Base-by-base conservation (phyloP, 2,888 invertebrate genomes). In the Yponomeuta cagnagella region DNA sequence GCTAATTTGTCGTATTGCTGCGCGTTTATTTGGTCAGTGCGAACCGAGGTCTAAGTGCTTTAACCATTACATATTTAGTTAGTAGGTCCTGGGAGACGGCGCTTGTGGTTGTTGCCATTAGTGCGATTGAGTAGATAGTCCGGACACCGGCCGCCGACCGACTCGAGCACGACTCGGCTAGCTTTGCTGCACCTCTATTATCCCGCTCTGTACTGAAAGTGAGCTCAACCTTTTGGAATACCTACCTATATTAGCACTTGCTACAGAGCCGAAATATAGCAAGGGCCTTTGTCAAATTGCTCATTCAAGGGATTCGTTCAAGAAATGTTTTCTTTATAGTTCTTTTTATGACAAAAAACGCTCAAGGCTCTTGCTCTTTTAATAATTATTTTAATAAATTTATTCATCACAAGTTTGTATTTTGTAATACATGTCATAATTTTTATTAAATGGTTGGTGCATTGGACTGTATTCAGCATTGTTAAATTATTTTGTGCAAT, bases 21-120 rank as follows among this genome's bases (percentile, higher is more conserved):
- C 73, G 78, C 77, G 80, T 81, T 82, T 79, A 77, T 80, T 78
- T 79, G 84, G 87, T 83, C 83, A 84, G 81, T 84, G 77, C 77
- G 77, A 80, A 80, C 76, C 75, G 76, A 77, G 75, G 79, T 78
- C 79, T 85, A 84, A 83, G 85, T 85, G 82, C 77, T 82, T 80
- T 78, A 82, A 84, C 85, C 87, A 88, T 89, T 88, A 88, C 82
- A 86, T 87, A 89, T 90, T 88, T 87, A 88, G 87, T 86, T 84
- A 84, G 87, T 82, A 80, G 48, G 84, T 85, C 88, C 86, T 81
- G 76, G 73, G 85, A 83, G 87, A 84, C 81, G 85, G 84, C 82
- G 84, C 84, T 87, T 89, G 90, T 83, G 90, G 89, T 88, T 88
- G 81, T 82, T 82, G 82, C 90, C 88, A 90, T 90, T 90, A 90